phyloP scores from a whole-genome alignment of 2,113 vertebrate genomes.

The Etheostoma spectabile region DNA sequence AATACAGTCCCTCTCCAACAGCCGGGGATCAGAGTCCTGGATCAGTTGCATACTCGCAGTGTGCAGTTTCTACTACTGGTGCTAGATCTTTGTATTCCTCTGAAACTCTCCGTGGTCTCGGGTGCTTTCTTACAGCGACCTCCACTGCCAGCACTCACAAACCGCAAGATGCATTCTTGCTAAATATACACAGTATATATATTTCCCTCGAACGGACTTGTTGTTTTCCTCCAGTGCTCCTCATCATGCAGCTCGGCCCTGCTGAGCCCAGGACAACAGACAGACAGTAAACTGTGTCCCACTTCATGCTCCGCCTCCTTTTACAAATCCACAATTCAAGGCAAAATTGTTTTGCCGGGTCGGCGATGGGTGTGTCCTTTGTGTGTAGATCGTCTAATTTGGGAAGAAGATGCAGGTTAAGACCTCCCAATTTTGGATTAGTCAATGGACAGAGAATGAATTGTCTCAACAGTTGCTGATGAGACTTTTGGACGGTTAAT shows the following conservation, averaged over 20 bases:
- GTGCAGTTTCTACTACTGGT: conserved; percentile 40
- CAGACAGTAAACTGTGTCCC: too few species aligned
- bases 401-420: neutral
- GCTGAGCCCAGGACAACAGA: neutral
- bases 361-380: neutral
- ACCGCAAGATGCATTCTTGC: conserved; percentile 11
- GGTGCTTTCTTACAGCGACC: conserved; percentile 46
- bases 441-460: neutral
- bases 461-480: neutral
- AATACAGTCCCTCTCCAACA: neutral
- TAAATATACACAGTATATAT: too few species aligned
- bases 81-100: conserved; percentile 41
- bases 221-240: neutral
- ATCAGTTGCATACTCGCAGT: neutral
- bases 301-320: neutral
- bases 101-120: neutral
- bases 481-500: neutral
- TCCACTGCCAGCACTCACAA: conserved; percentile 82
- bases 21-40: neutral
- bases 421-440: neutral
- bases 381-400: neutral
- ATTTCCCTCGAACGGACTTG: neutral
- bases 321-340: neutral
- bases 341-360: neutral
- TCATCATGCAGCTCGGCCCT: neutral